Conservation (phyloP, 2,888 invertebrate species). For the Cosmia pyralina region DNA sequence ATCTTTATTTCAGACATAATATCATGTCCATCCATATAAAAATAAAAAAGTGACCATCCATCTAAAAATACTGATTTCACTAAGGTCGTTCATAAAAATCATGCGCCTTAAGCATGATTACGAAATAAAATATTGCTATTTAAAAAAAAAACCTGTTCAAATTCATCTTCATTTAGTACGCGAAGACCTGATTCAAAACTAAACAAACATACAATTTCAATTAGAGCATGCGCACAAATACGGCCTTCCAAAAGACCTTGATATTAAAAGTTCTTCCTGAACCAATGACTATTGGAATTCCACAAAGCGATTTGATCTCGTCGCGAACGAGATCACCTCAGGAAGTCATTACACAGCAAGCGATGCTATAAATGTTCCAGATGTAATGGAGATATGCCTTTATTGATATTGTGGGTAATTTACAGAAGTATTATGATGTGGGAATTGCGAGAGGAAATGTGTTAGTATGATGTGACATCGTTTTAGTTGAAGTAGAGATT, state of each 20-base stretch:
- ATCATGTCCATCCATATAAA: too few species aligned
- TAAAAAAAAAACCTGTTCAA: background rate
- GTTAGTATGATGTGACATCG: background rate
- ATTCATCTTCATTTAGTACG: background rate
- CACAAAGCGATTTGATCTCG: slow-evolving; percentile 54
- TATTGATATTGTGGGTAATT: slow-evolving; percentile 49
- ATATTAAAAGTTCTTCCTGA: slow-evolving; percentile 63
- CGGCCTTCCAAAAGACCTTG: slow-evolving; percentile 55
- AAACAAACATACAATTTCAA: slow-evolving; percentile 25
- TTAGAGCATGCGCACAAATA: slow-evolving; percentile 12
- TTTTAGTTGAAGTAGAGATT: slow-evolving; percentile 3
- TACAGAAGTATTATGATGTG: slow-evolving; percentile 30
- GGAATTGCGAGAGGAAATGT: slow-evolving; percentile 6
- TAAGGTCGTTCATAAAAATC: background rate
- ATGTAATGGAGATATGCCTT: slow-evolving; percentile 51
- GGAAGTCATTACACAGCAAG: slow-evolving; percentile 56
- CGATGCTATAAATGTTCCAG: slow-evolving; percentile 53
- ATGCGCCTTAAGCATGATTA: background rate
- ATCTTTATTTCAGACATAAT: too few species aligned
- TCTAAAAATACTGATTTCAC: background rate
- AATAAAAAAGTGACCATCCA: background rate
- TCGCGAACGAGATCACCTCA: slow-evolving; percentile 54
- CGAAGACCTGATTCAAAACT: background rate
- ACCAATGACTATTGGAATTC: slow-evolving; percentile 59
- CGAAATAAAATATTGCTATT: background rate